These are phyloP conservation scores for Noturus placidus DNA, from an alignment of 2,113 vertebrate genomes.

Conservation along the genomic window DNA sequence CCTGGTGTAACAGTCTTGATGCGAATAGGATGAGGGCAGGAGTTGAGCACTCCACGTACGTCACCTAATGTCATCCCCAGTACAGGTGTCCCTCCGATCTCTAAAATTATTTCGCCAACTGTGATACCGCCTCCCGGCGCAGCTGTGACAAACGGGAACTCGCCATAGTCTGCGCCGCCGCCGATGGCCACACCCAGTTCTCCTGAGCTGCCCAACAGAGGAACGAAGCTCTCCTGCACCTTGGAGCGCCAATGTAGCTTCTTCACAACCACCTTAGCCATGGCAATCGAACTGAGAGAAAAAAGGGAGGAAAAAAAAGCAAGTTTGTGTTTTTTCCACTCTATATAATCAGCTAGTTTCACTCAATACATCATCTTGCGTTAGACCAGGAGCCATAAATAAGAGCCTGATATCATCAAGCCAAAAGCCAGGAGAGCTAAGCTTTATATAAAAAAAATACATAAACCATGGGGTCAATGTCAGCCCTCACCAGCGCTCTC, in stretches of 20 bases:
- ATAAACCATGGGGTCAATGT: constrained; percentile 36
- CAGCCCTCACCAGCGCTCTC: constrained; percentile 17
- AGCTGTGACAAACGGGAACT: constrained; percentile 76
- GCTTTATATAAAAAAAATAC: neutral
- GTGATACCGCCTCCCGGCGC: constrained; percentile 73
- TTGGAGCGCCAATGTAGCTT: constrained; percentile 79
- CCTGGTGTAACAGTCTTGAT: constrained; percentile 79
- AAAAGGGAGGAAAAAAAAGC: neutral
- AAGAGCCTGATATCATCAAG: neutral
- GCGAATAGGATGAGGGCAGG: constrained; percentile 77
- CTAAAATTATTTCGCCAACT: constrained; percentile 74
- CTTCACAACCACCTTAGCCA: constrained; percentile 78
- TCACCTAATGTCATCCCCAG: constrained; percentile 78
- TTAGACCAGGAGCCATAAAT: neutral
- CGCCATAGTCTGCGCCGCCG: constrained; percentile 77
- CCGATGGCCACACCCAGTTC: constrained; percentile 75
- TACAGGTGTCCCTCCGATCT: constrained; percentile 76
- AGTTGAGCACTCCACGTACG: constrained; percentile 76
- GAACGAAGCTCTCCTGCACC: constrained; percentile 78
- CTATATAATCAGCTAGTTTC: neutral
- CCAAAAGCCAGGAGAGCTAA: neutral
- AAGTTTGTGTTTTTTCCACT: neutral
- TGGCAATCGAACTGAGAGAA: constrained; percentile 63
- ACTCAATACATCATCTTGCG: neutral
- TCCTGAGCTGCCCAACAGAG: constrained; percentile 69